Conservation (phyloP, 2,797 vertebrate species). For the Darevskia mixta region DNA sequence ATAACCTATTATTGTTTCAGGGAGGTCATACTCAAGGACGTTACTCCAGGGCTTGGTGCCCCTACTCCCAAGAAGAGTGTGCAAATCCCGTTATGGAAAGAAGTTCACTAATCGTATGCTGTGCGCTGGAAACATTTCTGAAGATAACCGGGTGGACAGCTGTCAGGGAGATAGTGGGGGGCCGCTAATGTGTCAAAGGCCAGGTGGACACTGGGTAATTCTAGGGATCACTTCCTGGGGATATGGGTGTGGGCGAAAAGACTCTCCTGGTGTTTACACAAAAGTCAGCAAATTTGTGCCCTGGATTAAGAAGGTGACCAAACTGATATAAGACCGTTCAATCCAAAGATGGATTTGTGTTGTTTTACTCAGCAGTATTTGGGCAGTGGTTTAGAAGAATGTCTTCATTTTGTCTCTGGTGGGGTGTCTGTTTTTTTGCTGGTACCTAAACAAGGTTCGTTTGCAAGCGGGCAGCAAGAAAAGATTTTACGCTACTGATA, state of each 20-base stretch:
- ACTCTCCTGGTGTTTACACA: conserved; percentile 89
- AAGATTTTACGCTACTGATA: neutral
- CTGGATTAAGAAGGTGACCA: conserved; percentile 87
- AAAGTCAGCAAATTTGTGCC: conserved; percentile 87
- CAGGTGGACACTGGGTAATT: conserved; percentile 86
- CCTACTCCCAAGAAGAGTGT: conserved; percentile 83
- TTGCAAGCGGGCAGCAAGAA: conserved; percentile 16
- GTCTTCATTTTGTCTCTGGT: neutral
- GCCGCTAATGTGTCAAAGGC: conserved; percentile 86
- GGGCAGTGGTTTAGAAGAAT: neutral
- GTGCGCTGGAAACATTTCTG: conserved; percentile 88
- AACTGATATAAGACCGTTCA: conserved; percentile 66
- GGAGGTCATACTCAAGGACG: conserved; percentile 87
- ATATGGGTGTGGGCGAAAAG: conserved; percentile 86
- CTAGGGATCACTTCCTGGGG: conserved; percentile 91
- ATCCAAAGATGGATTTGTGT: neutral
- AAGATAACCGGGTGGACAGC: conserved; percentile 87
- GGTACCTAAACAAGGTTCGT: conserved; percentile 32
- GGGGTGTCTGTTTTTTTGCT: conserved; percentile 21
- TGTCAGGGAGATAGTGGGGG: conserved; percentile 93
- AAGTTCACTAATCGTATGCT: conserved; percentile 90
- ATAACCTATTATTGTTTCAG: conserved; percentile 72
- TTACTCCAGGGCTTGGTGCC: conserved; percentile 88
- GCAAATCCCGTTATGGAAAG: conserved; percentile 81
- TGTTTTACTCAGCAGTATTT: conserved; percentile 6